phyloP scores from a whole-genome alignment of 2,797 vertebrate genomes.

The Microhierax caerulescens region DNA sequence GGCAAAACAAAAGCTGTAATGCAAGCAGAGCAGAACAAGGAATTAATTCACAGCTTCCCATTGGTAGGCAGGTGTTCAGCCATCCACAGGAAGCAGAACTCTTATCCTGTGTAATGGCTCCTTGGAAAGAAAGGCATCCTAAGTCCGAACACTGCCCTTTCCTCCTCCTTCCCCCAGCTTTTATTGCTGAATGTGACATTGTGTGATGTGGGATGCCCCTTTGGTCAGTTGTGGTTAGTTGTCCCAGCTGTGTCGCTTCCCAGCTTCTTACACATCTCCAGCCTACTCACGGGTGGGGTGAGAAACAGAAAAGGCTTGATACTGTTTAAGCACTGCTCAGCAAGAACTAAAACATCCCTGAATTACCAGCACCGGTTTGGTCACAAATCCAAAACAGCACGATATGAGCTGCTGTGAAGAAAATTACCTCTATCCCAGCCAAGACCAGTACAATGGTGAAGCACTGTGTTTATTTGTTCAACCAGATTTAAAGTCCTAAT shows the following conservation, averaged over 20 bases:
- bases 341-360: neutral
- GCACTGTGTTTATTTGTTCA: neutral
- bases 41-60: neutral
- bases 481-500: neutral
- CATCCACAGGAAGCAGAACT: neutral
- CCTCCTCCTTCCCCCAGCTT: neutral
- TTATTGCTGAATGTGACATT: neutral
- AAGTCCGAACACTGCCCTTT: fast-evolving
- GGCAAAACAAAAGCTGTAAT: neutral
- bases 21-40: neutral
- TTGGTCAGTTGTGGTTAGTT: neutral
- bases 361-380: neutral
- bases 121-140: fast-evolving
- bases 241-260: neutral
- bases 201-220: neutral
- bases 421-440: neutral
- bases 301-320: neutral
- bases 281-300: fast-evolving
- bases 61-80: neutral
- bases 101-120: fast-evolving
- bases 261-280: neutral
- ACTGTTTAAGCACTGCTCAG: neutral
- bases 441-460: neutral
- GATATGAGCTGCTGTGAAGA: neutral
- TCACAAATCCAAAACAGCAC: neutral